Evolutionary conservation across 2,113 vertebrate species (phyloP).

Genomic region (Catagonus wagneri): DNA sequence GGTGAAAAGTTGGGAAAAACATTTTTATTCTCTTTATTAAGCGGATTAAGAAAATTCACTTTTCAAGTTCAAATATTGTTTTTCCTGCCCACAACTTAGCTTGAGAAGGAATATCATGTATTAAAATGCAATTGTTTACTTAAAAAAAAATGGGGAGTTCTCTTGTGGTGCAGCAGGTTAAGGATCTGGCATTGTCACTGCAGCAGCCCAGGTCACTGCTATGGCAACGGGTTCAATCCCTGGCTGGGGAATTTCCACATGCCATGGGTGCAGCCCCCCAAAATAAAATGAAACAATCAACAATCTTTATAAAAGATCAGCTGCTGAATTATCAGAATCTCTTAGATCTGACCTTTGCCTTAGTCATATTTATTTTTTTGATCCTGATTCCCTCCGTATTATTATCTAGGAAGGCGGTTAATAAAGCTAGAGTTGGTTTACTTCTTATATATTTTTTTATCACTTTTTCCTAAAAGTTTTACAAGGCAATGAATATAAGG

Average conservation of each 20-base stretch:
- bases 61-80: neutral
- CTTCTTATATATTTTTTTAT: constrained; percentile 24
- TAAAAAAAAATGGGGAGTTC: neutral
- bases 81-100: neutral
- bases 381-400: constrained; percentile 28
- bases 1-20: neutral
- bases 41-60: neutral
- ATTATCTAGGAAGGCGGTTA: neutral
- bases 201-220: no score
- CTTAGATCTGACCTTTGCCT: neutral
- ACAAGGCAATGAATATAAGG: constrained; percentile 42
- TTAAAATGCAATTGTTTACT: neutral
- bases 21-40: neutral
- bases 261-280: no score
- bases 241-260: no score
- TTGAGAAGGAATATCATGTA: neutral
- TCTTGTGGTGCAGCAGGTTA: no score
- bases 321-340: neutral
- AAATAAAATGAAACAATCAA: neutral
- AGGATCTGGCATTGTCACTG: no score
- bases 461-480: constrained; percentile 58
- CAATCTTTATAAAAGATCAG: neutral
- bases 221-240: no score
- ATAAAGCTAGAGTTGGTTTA: constrained; percentile 56
- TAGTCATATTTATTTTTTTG: neutral